Percentiles rank a stretch among this genome's conserved stretches.
These are phyloP conservation scores for Thunnus maccoyii DNA, from an alignment of 2,113 vertebrate genomes.

Conservation along the genomic window DNA sequence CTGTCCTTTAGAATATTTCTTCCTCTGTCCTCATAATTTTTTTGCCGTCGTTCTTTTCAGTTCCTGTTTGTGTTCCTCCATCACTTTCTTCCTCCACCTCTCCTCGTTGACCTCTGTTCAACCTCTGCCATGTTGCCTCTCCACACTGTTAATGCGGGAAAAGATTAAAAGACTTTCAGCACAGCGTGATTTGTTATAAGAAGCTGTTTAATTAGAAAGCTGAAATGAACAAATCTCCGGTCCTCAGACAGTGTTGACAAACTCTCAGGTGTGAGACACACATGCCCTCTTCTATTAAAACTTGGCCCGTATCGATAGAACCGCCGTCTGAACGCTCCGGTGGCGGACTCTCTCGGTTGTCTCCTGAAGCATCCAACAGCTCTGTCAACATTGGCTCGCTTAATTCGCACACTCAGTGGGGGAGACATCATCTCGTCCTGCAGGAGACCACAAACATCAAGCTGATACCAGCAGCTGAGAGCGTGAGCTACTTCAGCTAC, in stretches of 20 bases:
- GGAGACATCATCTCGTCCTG: constrained; percentile 61
- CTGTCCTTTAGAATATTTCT: neutral
- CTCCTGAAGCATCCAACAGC: constrained; percentile 45
- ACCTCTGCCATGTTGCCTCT: neutral
- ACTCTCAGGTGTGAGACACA: constrained; percentile 32
- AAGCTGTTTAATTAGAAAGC: constrained; percentile 40
- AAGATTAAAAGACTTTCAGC: constrained; percentile 11
- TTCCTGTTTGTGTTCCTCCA: neutral
- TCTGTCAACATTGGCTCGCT: constrained; percentile 56
- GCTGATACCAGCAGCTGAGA: constrained; percentile 46
- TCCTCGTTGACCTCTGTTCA: constrained; percentile 5
- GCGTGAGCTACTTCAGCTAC: constrained; percentile 13
- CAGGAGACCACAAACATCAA: constrained; percentile 55
- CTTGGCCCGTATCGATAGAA: constrained; percentile 5
- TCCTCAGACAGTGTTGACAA: constrained; percentile 12
- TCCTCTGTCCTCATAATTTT: neutral
- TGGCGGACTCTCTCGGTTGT: neutral
- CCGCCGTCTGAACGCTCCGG: constrained; percentile 2
- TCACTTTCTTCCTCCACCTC: neutral
- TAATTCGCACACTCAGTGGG: constrained; percentile 63
- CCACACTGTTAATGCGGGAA: neutral
- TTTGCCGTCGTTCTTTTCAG: neutral
- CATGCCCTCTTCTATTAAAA: neutral
- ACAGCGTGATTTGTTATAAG: constrained; percentile 14
- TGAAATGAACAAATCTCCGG: constrained; percentile 15